Base-by-base conservation (phyloP, 2,888 invertebrate genomes). In the Adelognathus sp. region DNA sequence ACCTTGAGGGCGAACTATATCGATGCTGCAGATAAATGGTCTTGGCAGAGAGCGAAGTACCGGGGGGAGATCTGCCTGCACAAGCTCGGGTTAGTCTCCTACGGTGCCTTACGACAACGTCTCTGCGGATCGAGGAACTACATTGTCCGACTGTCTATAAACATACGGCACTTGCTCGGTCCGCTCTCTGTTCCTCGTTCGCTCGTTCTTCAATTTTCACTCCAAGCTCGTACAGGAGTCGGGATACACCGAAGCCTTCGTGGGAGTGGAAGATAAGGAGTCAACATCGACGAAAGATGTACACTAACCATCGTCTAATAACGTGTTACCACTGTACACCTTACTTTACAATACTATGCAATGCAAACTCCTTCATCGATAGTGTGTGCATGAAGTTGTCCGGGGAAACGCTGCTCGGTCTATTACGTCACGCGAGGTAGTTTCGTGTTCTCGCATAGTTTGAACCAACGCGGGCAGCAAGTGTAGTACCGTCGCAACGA, bases 21-120 rank as follows among this genome's bases (percentile, higher is more conserved):
- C 72, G 77, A 79, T 81, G 74, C 21, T 61, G 70, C 70, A 66
- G 79, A 81, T 81, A 79, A 74, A 74, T 79, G 70, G 70, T 60
- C 70, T 52, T 60, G 60, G 44, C 56, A 41, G 44, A 63, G 52
- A 69, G 27, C 36, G 58, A 64, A 41, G 60, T 50, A 60, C 39
- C 44, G 63, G 36, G 50, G 33, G 61, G 54, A 58, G 56, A 54
- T 75, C 60, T 72, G 78, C 77, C 70, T 71, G 70, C 60, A 56
- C 21, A 50, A 66, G 67, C 70, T 58, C 44, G 39, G 36, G 54
- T 58, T 69, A 67, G 29, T 76, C 50, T 39, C 60, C 31, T 52
- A 54, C 56, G 52, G 54, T 61, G 54, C 60, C 50, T 54, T 46
- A 56, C 63, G 76, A 72, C 50, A 44, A 36, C 64, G 52, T 69